phyloP scores from a whole-genome alignment of 1,140 invertebrate species.

The Papilio polytes region DNA sequence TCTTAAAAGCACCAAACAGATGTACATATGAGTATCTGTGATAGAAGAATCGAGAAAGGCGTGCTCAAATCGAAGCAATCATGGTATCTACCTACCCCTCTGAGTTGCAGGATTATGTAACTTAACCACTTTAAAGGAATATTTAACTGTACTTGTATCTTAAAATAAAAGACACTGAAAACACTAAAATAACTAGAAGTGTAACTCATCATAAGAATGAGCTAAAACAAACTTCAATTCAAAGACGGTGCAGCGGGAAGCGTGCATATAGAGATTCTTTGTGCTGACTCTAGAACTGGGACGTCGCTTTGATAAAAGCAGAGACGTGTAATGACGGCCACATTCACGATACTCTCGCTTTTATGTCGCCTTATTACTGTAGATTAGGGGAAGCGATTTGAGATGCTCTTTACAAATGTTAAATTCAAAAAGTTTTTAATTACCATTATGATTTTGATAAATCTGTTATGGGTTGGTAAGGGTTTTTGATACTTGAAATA shows the following conservation, averaged over 20 bases:
- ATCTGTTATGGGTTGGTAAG: no score
- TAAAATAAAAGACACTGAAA: not conserved
- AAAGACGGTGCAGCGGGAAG: constrained; percentile 9
- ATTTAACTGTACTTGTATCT: not conserved
- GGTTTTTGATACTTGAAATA: no score
- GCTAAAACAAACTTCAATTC: constrained; percentile 24
- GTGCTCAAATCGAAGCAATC: no score
- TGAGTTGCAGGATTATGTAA: no score
- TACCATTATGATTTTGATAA: not conserved
- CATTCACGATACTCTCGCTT: constrained; percentile 6
- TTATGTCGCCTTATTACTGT: constrained; percentile 1
- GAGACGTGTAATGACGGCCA: constrained; percentile 20
- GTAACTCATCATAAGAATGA: constrained; percentile 11
- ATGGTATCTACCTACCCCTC: no score
- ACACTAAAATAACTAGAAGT: not conserved
- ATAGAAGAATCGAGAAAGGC: no score
- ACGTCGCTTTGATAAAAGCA: constrained; percentile 16
- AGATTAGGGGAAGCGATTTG: constrained; percentile 17
- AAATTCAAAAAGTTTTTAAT: not conserved
- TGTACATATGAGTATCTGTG: no score
- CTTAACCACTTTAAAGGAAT: not conserved
- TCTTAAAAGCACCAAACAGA: no score
- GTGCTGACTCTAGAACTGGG: constrained; percentile 19
- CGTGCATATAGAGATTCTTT: constrained; percentile 2
- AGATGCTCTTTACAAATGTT: not conserved